These are phyloP conservation scores for Ibidorhyncha struthersii DNA, from an alignment of 2,113 vertebrate genomes.

Conservation along the genomic window DNA sequence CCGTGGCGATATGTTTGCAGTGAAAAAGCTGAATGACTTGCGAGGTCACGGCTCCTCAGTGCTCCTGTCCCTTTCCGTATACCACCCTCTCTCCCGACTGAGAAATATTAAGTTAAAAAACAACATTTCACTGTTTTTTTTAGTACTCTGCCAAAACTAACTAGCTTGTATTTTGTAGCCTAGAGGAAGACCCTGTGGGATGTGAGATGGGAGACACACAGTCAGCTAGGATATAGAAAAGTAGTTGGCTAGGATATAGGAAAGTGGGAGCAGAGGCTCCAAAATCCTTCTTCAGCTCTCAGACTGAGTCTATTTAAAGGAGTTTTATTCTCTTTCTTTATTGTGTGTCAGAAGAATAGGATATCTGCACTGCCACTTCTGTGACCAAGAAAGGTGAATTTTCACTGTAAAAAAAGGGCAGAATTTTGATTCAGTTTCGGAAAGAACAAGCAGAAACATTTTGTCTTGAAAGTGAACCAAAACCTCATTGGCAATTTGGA, in stretches of 20 bases:
- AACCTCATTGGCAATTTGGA: background rate
- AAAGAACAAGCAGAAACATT: background rate
- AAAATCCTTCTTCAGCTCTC: background rate
- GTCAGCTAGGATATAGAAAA: background rate
- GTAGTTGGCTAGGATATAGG: background rate
- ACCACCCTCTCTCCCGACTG: background rate
- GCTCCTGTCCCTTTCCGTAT: background rate
- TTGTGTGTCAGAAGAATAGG: background rate
- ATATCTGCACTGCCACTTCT: background rate
- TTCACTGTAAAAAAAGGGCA: background rate
- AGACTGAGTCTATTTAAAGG: background rate
- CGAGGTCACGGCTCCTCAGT: background rate
- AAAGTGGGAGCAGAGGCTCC: background rate
- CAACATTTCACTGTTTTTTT: background rate
- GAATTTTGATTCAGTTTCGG: background rate
- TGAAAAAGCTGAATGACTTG: background rate
- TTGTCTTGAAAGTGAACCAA: background rate
- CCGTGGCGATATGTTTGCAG: background rate
- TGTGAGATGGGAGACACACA: background rate
- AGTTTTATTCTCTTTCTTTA: background rate
- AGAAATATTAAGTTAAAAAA: background rate
- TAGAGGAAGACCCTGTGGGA: background rate
- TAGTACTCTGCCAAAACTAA: background rate
- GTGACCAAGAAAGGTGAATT: background rate
- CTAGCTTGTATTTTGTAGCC: background rate